phyloP scores from a whole-genome alignment of 92 coral and sea anemone species.

The Parazoanthus swiftii region DNA sequence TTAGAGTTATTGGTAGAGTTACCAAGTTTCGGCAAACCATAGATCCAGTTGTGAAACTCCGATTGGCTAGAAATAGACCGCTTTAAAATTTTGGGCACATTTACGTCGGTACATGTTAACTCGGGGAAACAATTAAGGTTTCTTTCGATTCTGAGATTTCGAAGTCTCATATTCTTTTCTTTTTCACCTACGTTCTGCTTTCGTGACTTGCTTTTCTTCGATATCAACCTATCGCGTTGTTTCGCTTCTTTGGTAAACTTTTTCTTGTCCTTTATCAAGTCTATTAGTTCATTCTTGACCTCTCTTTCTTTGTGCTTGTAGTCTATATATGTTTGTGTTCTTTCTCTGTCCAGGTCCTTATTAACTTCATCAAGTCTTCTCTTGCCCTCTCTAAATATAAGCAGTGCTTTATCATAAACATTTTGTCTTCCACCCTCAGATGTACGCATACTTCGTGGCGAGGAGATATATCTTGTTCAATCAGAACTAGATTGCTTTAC shows the following conservation, averaged over 20 bases:
- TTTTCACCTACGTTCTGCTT: neutral
- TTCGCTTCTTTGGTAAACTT: slow-evolving; percentile 59
- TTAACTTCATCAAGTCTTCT: slow-evolving; percentile 50
- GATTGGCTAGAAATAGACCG: slow-evolving; percentile 69
- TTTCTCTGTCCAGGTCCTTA: slow-evolving; percentile 62
- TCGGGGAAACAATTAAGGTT: slow-evolving; percentile 50
- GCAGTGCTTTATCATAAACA: slow-evolving; percentile 64
- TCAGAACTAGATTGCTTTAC: neutral
- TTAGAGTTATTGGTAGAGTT: slow-evolving; percentile 15
- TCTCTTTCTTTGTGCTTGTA: slow-evolving; percentile 59
- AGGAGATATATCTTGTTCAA: neutral
- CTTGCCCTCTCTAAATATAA: slow-evolving; percentile 66
- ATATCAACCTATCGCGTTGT: neutral
- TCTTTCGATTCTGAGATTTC: slow-evolving; percentile 35
- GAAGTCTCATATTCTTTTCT: slow-evolving; percentile 46
- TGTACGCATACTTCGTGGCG: neutral
- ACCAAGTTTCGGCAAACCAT: slow-evolving; percentile 60
- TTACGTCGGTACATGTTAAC: slow-evolving; percentile 63
- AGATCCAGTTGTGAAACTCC: slow-evolving; percentile 70
- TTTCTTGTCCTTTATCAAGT: slow-evolving; percentile 53
- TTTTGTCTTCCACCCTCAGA: slow-evolving; percentile 43
- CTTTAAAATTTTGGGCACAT: slow-evolving; percentile 69
- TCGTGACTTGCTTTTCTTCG: neutral
- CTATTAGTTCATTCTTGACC: slow-evolving; percentile 60
- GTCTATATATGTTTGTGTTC: slow-evolving; percentile 56